Conservation (phyloP, 2,888 invertebrate genomes). For the Disparrhopalites patrizii region DNA sequence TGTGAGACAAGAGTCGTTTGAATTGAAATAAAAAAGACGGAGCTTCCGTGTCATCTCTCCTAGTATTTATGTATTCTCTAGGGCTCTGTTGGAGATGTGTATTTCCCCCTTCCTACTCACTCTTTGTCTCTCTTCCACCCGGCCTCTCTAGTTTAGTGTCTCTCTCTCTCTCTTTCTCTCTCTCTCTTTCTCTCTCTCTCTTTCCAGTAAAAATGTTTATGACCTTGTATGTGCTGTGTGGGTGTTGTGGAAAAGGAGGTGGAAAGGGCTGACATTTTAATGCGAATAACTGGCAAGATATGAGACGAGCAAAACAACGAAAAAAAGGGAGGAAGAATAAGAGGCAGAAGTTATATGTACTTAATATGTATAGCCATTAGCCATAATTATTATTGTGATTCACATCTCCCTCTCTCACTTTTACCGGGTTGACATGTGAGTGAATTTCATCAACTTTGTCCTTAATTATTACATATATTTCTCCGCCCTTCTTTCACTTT, state of each 20-base stretch:
- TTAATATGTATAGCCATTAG: no score
- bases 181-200: no score
- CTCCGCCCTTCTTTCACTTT: not conserved
- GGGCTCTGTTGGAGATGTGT: no score
- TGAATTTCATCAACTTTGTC: conserved; percentile 14
- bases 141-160: no score
- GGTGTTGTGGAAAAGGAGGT: no score
- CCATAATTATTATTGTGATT: conserved; percentile 23
- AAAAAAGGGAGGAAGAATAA: conserved; percentile 18
- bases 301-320: no score
- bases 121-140: no score
- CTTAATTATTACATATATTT: conserved; percentile 17
- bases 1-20: not conserved
- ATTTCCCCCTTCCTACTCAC: no score
- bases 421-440: conserved; percentile 23
- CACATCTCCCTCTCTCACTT: conserved; percentile 16
- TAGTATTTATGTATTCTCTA: conserved; percentile 8
- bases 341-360: no score
- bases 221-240: no score
- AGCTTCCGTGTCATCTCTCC: conserved; percentile 6
- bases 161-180: no score
- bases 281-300: conserved; percentile 9
- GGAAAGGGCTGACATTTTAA: not conserved
- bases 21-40: conserved; percentile 15
- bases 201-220: no score